Evolutionary conservation across 2,888 invertebrate genomes (phyloP).

Genomic region (Teleogryllus oceanicus): DNA sequence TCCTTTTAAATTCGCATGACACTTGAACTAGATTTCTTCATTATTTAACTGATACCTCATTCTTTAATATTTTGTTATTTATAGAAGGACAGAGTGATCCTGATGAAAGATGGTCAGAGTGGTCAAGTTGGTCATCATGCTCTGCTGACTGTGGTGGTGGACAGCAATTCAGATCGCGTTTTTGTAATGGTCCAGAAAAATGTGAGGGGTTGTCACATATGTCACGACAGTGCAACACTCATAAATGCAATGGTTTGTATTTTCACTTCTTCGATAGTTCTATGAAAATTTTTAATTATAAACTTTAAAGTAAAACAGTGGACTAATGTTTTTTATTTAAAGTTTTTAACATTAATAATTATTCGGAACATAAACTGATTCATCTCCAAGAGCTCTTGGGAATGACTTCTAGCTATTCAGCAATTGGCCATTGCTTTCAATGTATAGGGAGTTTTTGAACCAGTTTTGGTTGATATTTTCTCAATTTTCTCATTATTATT

Average conservation of each 20-base stretch:
- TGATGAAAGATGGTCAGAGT: constrained; percentile 55
- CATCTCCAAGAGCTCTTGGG: too few species aligned
- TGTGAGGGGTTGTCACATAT: constrained; percentile 57
- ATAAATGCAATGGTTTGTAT: constrained; percentile 61
- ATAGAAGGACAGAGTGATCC: constrained; percentile 40
- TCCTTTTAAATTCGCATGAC: too few species aligned
- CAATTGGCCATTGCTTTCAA: too few species aligned
- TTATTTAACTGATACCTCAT: too few species aligned
- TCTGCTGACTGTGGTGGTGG: constrained; percentile 66
- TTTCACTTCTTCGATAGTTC: neutral
- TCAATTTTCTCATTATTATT: too few species aligned
- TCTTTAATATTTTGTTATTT: too few species aligned
- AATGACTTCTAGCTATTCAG: too few species aligned
- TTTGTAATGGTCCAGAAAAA: constrained; percentile 46
- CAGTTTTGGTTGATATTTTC: too few species aligned
- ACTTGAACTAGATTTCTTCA: too few species aligned
- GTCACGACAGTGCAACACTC: constrained; percentile 68
- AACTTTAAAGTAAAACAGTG: too few species aligned
- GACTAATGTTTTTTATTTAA: neutral
- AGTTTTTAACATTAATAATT: neutral
- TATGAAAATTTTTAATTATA: too few species aligned
- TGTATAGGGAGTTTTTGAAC: too few species aligned
- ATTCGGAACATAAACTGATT: neutral
- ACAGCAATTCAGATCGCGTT: constrained; percentile 59
- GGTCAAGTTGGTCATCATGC: constrained; percentile 66